Evolutionary conservation across 2,888 invertebrate species (phyloP).

Genomic region (Mythimna ferrago): DNA sequence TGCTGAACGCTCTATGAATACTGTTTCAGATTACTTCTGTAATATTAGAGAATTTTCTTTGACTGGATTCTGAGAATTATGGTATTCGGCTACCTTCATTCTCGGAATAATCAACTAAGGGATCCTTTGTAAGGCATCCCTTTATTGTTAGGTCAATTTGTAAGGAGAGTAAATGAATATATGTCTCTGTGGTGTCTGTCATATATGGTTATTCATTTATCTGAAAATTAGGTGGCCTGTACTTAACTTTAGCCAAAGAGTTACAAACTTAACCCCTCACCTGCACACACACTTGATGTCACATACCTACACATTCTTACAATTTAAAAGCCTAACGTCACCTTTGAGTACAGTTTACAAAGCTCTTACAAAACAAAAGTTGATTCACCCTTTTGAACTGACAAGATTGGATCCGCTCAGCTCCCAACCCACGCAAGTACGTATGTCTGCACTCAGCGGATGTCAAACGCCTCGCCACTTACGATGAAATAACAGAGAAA

Average conservation of each 20-base stretch:
- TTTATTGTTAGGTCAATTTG: neutral
- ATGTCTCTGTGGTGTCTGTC: too few relatives aligned
- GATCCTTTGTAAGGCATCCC: neutral
- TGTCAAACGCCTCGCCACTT: conserved; percentile 57
- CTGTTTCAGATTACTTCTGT: conserved; percentile 10
- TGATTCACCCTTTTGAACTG: conserved; percentile 54
- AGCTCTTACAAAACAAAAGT: conserved; percentile 59
- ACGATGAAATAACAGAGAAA: conserved; percentile 51
- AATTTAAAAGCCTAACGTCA: conserved; percentile 44
- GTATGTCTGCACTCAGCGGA: conserved; percentile 49
- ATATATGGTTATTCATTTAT: neutral
- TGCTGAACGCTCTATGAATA: conserved; percentile 3
- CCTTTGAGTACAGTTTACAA: conserved; percentile 51
- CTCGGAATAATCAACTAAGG: neutral
- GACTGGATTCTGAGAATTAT: neutral
- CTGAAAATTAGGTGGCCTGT: neutral
- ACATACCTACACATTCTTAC: neutral
- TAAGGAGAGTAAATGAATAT: neutral
- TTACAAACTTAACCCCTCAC: neutral
- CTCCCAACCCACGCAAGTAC: conserved; percentile 28
- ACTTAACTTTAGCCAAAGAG: neutral
- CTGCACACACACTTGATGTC: neutral
- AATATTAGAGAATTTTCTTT: neutral
- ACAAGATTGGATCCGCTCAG: conserved; percentile 57
- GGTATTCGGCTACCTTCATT: neutral